Evolutionary conservation across 2,113 vertebrate genomes (phyloP), one percentile per base, ranked within the genome.

Genomic region (Nothocercus julius): DNA sequence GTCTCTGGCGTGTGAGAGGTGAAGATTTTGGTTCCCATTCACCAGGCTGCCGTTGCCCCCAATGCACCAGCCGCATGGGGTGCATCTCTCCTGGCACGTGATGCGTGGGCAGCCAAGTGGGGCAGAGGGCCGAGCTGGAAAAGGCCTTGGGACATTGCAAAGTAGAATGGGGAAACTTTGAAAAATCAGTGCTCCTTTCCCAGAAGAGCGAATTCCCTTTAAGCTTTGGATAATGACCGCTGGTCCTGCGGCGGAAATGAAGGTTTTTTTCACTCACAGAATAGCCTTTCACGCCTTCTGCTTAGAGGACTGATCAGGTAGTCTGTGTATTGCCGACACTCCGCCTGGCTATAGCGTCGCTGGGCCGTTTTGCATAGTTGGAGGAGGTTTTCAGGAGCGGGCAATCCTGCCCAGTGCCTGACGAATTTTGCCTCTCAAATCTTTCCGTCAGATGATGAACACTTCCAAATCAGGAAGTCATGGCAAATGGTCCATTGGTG

Each of bases 391-490:
- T 17, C n/a, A n/a, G 28, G 36, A n/a, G 9, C 22, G 7, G 17
- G 53, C 25, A 21, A n/a, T n/a, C 54, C 61, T 18, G 51, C 45
- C 61, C 45, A 28, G 36, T 67, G 56, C 47, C 68, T 85, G 75
- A 72, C 54, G 82, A 38, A 61, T 51, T 90, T 85, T 78, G 27
- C 86, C 59, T 56, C 38, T 51, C 27, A 53, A 47, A 45, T 88
- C 45, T 81, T 82, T 91, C 73, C 82, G 44, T 19, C 47, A 63
- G 63, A 51, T 94, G 79, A 79, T 92, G 51, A 67, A 45, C 47
- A 34, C 85, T 91, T 85, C 95, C 91, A 90, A 93, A 77, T 88
- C 49, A 58, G 90, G 90, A 89, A 92, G 34, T 44, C 45, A 0
- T 30, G 30, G 78, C 30, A 30, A 73, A 73, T 11, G 89, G 42